Conservation (phyloP, 2,113 vertebrate species). For the Scopus umbretta region DNA sequence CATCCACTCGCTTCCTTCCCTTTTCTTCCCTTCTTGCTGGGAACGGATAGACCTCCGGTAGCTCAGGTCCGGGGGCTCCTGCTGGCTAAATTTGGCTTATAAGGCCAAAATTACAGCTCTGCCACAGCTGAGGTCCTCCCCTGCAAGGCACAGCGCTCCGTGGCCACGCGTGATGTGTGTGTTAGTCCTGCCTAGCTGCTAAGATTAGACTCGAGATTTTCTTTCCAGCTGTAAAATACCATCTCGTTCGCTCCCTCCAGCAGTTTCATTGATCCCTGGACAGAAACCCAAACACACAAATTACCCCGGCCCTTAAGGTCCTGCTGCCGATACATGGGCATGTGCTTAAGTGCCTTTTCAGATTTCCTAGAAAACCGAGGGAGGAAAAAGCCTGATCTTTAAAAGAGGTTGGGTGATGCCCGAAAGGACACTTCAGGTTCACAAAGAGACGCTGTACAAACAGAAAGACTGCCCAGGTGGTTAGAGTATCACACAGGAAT, state of each 20-base stretch:
- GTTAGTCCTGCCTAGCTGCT: neutral
- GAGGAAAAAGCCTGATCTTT: neutral
- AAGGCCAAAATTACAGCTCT: neutral
- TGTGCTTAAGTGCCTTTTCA: neutral
- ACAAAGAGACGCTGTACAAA: neutral
- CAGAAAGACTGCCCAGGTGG: neutral
- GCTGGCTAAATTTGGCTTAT: neutral
- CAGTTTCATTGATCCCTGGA: neutral
- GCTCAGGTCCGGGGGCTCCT: neutral
- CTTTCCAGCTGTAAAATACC: neutral
- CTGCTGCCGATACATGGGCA: neutral
- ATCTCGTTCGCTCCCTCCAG: neutral
- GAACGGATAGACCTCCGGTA: rapidly evolving
- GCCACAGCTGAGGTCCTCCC: neutral
- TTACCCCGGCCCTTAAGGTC: neutral
- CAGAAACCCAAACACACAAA: neutral
- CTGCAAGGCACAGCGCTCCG: neutral
- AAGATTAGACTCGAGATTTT: neutral
- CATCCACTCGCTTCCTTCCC: rapidly evolving
- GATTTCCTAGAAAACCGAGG: neutral
- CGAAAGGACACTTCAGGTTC: neutral
- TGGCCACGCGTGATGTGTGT: neutral
- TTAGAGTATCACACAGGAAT: neutral
- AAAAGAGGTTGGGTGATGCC: neutral
- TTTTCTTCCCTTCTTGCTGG: neutral